Evolutionary conservation across 2,113 vertebrate genomes (phyloP).

Genomic region (Eurystomus gularis): DNA sequence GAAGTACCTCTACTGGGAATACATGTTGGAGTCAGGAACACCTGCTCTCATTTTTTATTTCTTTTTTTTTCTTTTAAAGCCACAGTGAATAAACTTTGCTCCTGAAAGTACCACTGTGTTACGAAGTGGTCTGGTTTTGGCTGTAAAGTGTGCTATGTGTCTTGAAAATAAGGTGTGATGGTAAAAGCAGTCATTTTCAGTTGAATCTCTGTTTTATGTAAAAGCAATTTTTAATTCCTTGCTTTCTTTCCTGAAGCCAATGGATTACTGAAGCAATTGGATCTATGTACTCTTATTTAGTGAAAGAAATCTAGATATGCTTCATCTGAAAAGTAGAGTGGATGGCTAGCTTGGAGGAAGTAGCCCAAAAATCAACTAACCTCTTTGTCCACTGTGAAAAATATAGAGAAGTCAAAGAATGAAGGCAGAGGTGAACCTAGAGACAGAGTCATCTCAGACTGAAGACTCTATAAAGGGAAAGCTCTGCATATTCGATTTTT

Average conservation of each 20-base stretch:
- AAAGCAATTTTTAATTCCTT: neutral
- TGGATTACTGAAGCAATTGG: neutral
- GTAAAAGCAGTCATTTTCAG: neutral
- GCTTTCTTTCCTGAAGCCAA: neutral
- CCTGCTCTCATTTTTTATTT: neutral
- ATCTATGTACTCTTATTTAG: neutral
- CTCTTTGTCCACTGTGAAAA: neutral
- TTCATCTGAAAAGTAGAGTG: neutral
- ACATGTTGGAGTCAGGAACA: neutral
- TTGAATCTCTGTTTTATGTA: neutral
- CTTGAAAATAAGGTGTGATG: neutral
- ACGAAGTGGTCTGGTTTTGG: neutral
- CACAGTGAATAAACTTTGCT: neutral
- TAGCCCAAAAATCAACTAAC: neutral
- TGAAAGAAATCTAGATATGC: neutral
- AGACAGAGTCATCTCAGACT: neutral
- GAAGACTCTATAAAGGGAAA: neutral
- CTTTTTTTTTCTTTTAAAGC: neutral
- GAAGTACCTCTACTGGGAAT: neutral
- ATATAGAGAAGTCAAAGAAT: neutral
- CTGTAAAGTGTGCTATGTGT: neutral
- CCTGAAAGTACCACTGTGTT: neutral
- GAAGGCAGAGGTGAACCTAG: neutral
- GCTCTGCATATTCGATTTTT: neutral
- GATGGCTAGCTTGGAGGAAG: neutral